Conservation (phyloP, 2,113 vertebrate species). For the Scalopus aquaticus region DNA sequence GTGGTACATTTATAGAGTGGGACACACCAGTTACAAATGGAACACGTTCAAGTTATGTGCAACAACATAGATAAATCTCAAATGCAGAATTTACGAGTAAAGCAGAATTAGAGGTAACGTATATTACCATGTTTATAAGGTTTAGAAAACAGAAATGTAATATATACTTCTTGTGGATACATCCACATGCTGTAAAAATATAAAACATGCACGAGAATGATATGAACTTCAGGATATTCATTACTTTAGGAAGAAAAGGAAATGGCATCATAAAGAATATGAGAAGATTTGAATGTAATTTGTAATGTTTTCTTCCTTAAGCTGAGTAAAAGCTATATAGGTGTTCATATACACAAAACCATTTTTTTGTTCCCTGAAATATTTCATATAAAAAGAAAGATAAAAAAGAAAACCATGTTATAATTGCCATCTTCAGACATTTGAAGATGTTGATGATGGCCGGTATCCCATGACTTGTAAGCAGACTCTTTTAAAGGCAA, state of each 20-base stretch:
- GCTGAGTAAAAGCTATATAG: background rate
- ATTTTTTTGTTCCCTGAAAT: background rate
- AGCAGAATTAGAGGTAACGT: background rate
- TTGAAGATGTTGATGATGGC: background rate
- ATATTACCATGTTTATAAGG: background rate
- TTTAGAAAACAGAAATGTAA: background rate
- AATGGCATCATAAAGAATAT: background rate
- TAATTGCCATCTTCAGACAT: background rate
- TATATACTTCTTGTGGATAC: background rate
- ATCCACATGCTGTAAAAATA: background rate
- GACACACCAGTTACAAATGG: background rate
- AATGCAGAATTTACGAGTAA: background rate
- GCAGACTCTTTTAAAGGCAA: background rate
- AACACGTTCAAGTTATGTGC: background rate
- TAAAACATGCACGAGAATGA: background rate
- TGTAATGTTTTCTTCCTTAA: background rate
- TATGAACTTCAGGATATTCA: background rate
- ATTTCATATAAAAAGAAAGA: background rate
- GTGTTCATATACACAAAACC: background rate
- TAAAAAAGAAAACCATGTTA: background rate
- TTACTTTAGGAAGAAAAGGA: background rate
- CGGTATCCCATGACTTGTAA: background rate
- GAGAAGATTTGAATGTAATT: background rate
- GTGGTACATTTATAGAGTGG: background rate
- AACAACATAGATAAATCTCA: background rate